Conservation (phyloP, 2,113 vertebrate species). For the Pluvialis apricaria region DNA sequence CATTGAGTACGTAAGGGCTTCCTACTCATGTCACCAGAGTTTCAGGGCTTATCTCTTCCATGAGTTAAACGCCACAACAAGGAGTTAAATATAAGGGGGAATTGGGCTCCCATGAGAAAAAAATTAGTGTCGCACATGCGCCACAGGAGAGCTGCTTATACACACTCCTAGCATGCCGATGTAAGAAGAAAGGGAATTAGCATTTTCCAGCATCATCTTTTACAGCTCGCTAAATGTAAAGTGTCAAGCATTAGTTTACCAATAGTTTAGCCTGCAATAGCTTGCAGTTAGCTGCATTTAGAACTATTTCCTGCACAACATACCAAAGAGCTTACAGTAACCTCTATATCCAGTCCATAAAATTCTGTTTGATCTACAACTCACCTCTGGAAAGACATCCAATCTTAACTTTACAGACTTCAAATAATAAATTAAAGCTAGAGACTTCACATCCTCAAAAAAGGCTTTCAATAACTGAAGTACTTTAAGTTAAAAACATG, state of each 20-base stretch:
- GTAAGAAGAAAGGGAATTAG: not conserved
- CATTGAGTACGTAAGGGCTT: not conserved
- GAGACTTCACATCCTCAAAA: not conserved
- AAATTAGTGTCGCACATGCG: not conserved
- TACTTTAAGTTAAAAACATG: not conserved
- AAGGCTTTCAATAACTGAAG: not conserved
- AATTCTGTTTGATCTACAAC: not conserved
- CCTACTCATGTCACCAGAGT: not conserved
- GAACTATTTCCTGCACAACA: not conserved
- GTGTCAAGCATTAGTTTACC: not conserved
- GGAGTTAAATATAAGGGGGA: not conserved
- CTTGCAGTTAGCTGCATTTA: not conserved
- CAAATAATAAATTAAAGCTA: not conserved
- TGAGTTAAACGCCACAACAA: not conserved
- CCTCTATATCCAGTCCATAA: not conserved
- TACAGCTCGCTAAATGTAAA: not conserved
- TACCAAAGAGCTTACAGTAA: not conserved
- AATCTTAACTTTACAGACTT: not conserved
- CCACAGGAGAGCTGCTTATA: not conserved
- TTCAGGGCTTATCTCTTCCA: not conserved
- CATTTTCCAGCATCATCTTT: not conserved
- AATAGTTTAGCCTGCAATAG: not conserved
- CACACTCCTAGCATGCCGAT: not conserved
- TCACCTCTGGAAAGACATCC: not conserved
- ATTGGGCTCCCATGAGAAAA: not conserved